phyloP scores from a whole-genome alignment of 2,113 vertebrate genomes.

The Rhinopithecus roxellana region DNA sequence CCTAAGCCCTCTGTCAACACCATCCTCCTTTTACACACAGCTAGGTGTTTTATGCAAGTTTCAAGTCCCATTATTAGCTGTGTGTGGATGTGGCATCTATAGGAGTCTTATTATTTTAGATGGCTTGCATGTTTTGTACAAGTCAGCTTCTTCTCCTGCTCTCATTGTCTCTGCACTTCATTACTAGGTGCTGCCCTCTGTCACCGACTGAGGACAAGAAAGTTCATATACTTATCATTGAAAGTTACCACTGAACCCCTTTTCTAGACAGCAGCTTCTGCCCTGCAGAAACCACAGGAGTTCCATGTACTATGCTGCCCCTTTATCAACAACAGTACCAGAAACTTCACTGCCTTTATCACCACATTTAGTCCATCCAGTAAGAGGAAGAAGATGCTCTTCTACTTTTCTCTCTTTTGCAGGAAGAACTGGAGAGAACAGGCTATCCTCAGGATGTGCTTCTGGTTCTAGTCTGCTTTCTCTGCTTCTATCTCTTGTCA shows the following conservation, averaged over 20 bases:
- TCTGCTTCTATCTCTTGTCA: neutral
- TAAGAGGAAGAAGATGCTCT: neutral
- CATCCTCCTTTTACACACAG: neutral
- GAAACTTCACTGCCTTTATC: neutral
- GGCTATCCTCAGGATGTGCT: neutral
- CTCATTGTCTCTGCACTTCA: neutral
- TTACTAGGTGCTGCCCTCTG: neutral
- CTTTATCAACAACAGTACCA: neutral
- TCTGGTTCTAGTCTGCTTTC: neutral
- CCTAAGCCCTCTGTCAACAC: neutral
- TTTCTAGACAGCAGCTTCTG: neutral
- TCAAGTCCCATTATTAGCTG: accelerated
- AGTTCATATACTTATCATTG: neutral
- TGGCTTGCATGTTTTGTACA: neutral
- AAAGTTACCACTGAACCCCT: neutral
- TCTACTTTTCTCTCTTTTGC: neutral
- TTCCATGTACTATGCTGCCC: neutral
- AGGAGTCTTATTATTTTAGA: neutral
- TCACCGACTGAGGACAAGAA: neutral
- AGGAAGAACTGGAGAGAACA: neutral
- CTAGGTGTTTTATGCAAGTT: neutral
- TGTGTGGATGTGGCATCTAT: neutral
- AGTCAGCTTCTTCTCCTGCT: neutral
- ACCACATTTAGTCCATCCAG: neutral
- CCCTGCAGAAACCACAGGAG: neutral